Conservation (phyloP, 2,113 vertebrate genomes). For the Hymenochirus boettgeri region DNA sequence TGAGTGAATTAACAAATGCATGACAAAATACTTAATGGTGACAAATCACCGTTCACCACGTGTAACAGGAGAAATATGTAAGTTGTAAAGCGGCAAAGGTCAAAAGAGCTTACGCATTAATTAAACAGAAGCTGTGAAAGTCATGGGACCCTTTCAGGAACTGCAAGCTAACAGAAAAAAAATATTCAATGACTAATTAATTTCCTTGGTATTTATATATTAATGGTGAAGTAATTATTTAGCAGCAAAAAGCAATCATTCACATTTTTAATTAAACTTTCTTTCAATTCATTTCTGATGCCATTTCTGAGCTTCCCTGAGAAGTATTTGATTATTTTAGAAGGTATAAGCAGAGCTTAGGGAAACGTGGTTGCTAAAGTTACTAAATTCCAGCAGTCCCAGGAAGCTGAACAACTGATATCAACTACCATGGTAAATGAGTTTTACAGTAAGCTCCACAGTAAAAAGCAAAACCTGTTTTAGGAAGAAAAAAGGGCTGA, state of each 20-base stretch:
- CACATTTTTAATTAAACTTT: too few species aligned
- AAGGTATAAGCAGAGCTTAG: conserved; percentile 15
- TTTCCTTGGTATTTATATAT: conserved; percentile 15
- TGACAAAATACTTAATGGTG: too few species aligned
- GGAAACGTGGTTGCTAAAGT: conserved; percentile 35
- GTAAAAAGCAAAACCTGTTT: conserved; percentile 14
- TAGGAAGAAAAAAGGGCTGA: background rate
- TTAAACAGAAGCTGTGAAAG: conserved; percentile 14
- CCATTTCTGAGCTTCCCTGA: too few species aligned
- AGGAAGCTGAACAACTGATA: conserved; percentile 16
- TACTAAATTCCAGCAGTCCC: conserved; percentile 23
- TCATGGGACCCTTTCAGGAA: conserved; percentile 8
- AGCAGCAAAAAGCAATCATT: background rate
- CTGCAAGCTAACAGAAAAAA: conserved; percentile 10
- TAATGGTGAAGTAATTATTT: conserved; percentile 19
- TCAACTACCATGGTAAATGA: conserved; percentile 27
- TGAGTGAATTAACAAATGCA: too few species aligned
- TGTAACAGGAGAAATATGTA: too few species aligned
- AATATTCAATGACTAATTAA: conserved; percentile 32
- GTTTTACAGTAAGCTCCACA: background rate
- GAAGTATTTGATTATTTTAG: background rate
- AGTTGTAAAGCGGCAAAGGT: background rate
- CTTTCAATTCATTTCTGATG: too few species aligned
- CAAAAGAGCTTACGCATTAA: conserved; percentile 6
- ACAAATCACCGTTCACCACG: too few species aligned